These are phyloP conservation scores for Bactericera cockerelli DNA, from an alignment of 1,140 invertebrate genomes.

Conservation along the genomic window DNA sequence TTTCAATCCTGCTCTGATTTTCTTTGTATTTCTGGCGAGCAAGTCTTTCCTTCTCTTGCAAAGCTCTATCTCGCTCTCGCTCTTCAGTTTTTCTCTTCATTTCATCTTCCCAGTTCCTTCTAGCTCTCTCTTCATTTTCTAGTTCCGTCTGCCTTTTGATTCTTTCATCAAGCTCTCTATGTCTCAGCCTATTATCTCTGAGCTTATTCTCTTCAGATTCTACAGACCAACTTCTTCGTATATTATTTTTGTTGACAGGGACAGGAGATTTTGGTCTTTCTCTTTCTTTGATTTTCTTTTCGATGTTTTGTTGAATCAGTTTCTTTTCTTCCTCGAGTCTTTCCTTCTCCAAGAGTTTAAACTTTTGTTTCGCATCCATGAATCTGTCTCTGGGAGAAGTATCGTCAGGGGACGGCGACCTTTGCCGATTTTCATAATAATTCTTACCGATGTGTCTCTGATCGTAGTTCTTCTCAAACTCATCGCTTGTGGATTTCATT, in stretches of 20 bases:
- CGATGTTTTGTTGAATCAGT: slow-evolving; percentile 13
- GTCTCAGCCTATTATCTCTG: background rate
- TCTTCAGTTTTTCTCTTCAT: background rate
- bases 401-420: slow-evolving; percentile 28
- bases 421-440: slow-evolving; percentile 30
- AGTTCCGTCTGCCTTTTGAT: background rate
- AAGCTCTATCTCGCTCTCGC: background rate
- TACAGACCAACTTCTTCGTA: slow-evolving; percentile 12
- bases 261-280: background rate
- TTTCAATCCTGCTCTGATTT: background rate
- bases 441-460: background rate
- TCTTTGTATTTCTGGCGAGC: background rate
- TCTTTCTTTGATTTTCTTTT: slow-evolving; percentile 14
- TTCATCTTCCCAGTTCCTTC: background rate
- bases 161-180: background rate
- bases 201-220: slow-evolving; percentile 7
- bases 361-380: slow-evolving; percentile 69
- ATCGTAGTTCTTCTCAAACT: background rate
- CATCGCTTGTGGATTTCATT: background rate
- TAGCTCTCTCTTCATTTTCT: background rate
- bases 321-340: slow-evolving; percentile 33
- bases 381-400: slow-evolving; percentile 54
- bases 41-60: slow-evolving; percentile 5
- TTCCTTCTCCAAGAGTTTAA: slow-evolving; percentile 55
- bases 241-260: slow-evolving; percentile 10